A percentile compares a stretch with the other conserved stretches of the same genome.
These are phyloP conservation scores for Myrmecobius fasciatus DNA, from an alignment of 2,113 vertebrate genomes.

Conservation along the genomic window DNA sequence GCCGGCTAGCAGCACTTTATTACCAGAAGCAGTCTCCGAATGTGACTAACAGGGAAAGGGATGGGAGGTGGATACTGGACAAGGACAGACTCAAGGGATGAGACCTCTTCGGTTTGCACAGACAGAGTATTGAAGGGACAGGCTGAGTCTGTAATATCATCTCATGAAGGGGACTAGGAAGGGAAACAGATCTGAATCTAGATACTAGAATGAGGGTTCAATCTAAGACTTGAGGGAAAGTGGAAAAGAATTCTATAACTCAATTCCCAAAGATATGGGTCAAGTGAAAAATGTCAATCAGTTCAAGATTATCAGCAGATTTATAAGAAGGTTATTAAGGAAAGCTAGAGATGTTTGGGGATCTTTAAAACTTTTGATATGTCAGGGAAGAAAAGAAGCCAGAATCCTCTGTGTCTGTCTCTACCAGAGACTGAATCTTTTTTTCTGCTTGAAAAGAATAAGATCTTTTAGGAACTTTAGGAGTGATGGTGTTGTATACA, in stretches of 20 bases:
- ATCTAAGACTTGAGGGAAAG: neutral
- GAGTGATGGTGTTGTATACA: neutral
- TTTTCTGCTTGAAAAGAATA: neutral
- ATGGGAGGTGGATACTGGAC: neutral
- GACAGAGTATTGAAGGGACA: neutral
- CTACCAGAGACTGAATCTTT: neutral
- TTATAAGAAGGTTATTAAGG: neutral
- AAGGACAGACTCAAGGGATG: neutral
- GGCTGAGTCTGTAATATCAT: neutral
- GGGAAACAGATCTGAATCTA: neutral
- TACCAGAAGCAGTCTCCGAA: neutral
- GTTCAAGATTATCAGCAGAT: neutral
- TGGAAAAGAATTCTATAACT: neutral
- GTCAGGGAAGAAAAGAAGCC: neutral
- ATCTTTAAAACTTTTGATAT: neutral
- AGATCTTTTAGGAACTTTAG: neutral
- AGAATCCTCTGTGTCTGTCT: neutral
- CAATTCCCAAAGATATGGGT: neutral
- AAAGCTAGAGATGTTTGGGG: neutral
- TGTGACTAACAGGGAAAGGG: neutral
- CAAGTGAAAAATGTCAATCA: neutral
- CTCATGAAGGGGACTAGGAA: neutral
- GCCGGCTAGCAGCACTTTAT: neutral
- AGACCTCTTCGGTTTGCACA: neutral
- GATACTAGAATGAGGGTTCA: neutral